Evolutionary conservation across 2,888 invertebrate species (phyloP).

Genomic region (Epinotia nisella): DNA sequence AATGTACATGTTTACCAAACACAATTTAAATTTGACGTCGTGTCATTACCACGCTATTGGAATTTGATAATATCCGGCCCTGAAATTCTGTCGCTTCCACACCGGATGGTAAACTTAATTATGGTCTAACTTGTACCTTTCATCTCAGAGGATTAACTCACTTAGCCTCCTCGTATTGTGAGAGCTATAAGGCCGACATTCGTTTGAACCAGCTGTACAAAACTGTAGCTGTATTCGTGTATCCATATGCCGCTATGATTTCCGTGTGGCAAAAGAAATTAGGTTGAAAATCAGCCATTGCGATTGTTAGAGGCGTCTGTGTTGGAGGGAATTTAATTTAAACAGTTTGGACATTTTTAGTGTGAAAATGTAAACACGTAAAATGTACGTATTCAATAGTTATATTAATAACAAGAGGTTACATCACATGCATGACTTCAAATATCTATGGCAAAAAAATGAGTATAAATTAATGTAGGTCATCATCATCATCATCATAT

Average conservation of each 20-base stretch:
- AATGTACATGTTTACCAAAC: constrained; percentile 16
- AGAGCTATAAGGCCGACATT: constrained; percentile 11
- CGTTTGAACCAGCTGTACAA: background rate
- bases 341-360: constrained; percentile 25
- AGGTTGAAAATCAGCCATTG: background rate
- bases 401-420: background rate
- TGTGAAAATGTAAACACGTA: constrained; percentile 3
- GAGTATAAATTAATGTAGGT: too few species aligned
- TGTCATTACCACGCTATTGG: constrained; percentile 40
- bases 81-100: constrained; percentile 37
- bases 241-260: background rate
- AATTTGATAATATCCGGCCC: constrained; percentile 40
- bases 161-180: background rate
- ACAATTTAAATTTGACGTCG: constrained; percentile 38
- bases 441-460: background rate
- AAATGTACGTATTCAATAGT: constrained; percentile 24
- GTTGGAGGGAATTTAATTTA: constrained; percentile 27
- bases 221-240: too few species aligned
- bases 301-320: background rate
- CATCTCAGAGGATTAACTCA: constrained; percentile 18
- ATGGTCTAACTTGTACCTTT: constrained; percentile 41
- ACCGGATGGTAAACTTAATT: constrained; percentile 40
- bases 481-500: too few species aligned
- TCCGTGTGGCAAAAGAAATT: constrained; percentile 13
- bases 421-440: background rate